Base-by-base conservation (phyloP, 2,888 invertebrate species). In the Spodoptera littoralis region DNA sequence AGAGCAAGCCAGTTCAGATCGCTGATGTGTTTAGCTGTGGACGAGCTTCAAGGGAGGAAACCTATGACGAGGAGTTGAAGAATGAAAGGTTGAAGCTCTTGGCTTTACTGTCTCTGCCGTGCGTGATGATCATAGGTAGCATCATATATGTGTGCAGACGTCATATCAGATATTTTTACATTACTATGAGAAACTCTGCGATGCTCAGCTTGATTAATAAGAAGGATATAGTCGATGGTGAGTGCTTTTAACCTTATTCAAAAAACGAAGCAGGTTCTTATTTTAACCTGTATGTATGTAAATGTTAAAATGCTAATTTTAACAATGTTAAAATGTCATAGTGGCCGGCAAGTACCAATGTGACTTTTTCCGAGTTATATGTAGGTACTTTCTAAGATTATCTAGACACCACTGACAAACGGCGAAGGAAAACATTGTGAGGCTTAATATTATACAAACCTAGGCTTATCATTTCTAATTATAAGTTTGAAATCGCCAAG, bases 131-230 rank as follows among this genome's bases (percentile, higher is more conserved):
- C 0, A 85, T 90, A 0, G 22, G 88, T 11, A 62, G 77, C 0
- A 46, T 89, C 0, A 45, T 77, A 0, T 92, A 79, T 53, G 3
- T 87, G 0, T 91, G 87, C 11, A 89, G 95, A 55, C 96, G 96
- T 69, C 95, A 96, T 65, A 93, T 96, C 80, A 94, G 94, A 74
- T 96, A 96, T 78, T 96, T 95, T 71, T 93, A 92, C 48, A 95
- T 96, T 9, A 95, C 95, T 0, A 79, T 96, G 22, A 96, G 95
- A 78, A 96, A 96, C 65, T 95, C 96, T 0, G 94, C 96, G 0
- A 85, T 95, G 69, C 65, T 96, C 58, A 95, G 95, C 30, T 84
- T 95, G 60, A 94, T 96, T 9, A 92, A 92, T n/a, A 94, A 95
- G 47, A 90, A 94, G 9, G 86, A 88, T 5, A 69, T 66, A 2